Conservation (phyloP, 2,888 invertebrate genomes). For the Agrotis clavis region DNA sequence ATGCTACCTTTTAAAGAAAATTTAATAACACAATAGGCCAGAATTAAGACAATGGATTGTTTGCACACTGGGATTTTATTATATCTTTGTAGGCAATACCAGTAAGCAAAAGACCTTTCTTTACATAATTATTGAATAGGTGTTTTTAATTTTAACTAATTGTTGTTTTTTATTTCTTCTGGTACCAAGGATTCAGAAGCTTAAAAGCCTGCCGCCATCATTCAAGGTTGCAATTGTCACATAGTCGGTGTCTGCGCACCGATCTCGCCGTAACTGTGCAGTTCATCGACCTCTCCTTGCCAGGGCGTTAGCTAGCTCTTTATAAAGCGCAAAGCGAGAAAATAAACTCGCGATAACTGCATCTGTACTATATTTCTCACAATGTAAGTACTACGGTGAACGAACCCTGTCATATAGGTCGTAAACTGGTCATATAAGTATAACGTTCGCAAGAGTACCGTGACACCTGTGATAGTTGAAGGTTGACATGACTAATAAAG, state of each 20-base stretch:
- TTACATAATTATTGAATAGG: too few species aligned
- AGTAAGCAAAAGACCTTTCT: too few species aligned
- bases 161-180: neutral
- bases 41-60: neutral
- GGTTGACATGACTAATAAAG: conserved; percentile 73
- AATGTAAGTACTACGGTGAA: conserved; percentile 80
- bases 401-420: conserved; percentile 84
- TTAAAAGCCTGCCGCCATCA: conserved; percentile 35
- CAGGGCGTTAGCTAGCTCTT: conserved; percentile 88
- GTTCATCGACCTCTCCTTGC: conserved; percentile 83
- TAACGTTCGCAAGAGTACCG: conserved; percentile 78
- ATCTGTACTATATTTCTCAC: conserved; percentile 80
- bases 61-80: neutral
- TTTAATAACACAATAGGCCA: too few species aligned
- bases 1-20: neutral
- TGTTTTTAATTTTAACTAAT: neutral
- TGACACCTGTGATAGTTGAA: conserved; percentile 74
- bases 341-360: conserved; percentile 87
- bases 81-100: neutral
- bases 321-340: conserved; percentile 89
- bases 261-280: conserved; percentile 77
- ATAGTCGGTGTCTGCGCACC: conserved; percentile 77
- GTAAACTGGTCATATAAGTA: conserved; percentile 78
- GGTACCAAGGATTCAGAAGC: neutral
- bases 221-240: conserved; percentile 82